Conservation (phyloP, 2,797 vertebrate species). For the Percopsis omiscomaycus region DNA sequence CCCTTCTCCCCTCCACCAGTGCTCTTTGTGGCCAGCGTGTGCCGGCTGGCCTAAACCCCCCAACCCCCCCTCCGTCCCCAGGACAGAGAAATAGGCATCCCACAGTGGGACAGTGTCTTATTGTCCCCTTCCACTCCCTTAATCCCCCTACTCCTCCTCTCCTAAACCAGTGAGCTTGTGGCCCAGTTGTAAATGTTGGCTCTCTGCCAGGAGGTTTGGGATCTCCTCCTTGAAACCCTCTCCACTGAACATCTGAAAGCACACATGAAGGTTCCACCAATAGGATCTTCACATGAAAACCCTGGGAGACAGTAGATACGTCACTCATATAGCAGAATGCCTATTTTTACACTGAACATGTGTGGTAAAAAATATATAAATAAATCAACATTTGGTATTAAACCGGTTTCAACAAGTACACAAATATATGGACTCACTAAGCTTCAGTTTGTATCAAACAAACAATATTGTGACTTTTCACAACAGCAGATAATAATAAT, state of each 20-base stretch:
- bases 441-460: no score
- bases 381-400: no score
- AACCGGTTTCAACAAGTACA: no score
- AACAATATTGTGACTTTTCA: no score
- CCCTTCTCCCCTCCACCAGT: not conserved
- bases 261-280: slow-evolving; percentile 37
- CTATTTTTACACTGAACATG: no score
- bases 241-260: slow-evolving; percentile 38
- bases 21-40: slow-evolving; percentile 54
- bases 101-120: slow-evolving; percentile 30
- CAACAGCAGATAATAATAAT: no score
- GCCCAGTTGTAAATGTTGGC: slow-evolving; percentile 15
- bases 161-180: slow-evolving; percentile 17
- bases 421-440: no score
- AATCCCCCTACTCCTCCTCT: slow-evolving; percentile 20
- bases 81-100: slow-evolving; percentile 14
- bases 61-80: not conserved
- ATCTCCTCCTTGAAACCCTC: slow-evolving; percentile 12
- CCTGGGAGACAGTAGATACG: not conserved
- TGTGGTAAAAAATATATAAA: no score
- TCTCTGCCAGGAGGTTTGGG: slow-evolving; percentile 26
- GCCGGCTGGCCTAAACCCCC: slow-evolving; percentile 11
- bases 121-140: slow-evolving; percentile 31
- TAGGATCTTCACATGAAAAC: slow-evolving; percentile 14
- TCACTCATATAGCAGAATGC: no score